Evolutionary conservation across 1,140 invertebrate genomes (phyloP), one percentile per base, ranked within the genome.

Genomic region (Macrocentrus cingulum): DNA sequence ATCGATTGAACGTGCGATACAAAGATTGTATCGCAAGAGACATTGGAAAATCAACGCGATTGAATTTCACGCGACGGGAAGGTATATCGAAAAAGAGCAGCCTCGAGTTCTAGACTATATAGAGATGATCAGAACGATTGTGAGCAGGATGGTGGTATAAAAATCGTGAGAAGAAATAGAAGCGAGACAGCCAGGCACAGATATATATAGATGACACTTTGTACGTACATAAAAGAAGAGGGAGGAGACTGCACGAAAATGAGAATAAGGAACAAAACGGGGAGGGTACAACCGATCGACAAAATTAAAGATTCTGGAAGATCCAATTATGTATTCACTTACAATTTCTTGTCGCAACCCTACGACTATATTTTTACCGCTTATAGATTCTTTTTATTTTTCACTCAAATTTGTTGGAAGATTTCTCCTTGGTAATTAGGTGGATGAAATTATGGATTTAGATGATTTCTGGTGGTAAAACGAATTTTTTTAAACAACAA

Each of bases 231-330:
- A 46, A 32, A 51, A 8, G 16, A 18, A 37, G 16, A 36, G 19
- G 49, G 32, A 51, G 25, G 23, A 41, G 29, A 48, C n/a, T n/a
- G n/a, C 37, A 48, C 34, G 37, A 48, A 18, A 55, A 39, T 16
- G 9, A 18, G 34, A 48, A 20, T 11, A 34, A 29, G 44, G 44
- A 54, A 23, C 36, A 32, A 53, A 48, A 56, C 51, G 41, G 37
- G 36, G 56, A 49, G 59, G 56, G 66, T n/a, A n/a, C n/a, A 69
- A 61, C 61, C 65, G 66, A 69, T 65, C 65, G 63, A 55, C 48
- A 41, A 61, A 74, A 74, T 72, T 72, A 74, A 70, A 66, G 65
- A 74, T 74, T 74, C 68, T 63, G 56, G 54, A 68, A 65, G 66
- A 74, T 72, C 67, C 70, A 72, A 74, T 74, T 74, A 74, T 69